A percentile compares a stretch with the other conserved stretches of the same genome.
phyloP scores from a whole-genome alignment of 64 coral and sea anemone genomes.

The Hydrozoanthus tunicans region DNA sequence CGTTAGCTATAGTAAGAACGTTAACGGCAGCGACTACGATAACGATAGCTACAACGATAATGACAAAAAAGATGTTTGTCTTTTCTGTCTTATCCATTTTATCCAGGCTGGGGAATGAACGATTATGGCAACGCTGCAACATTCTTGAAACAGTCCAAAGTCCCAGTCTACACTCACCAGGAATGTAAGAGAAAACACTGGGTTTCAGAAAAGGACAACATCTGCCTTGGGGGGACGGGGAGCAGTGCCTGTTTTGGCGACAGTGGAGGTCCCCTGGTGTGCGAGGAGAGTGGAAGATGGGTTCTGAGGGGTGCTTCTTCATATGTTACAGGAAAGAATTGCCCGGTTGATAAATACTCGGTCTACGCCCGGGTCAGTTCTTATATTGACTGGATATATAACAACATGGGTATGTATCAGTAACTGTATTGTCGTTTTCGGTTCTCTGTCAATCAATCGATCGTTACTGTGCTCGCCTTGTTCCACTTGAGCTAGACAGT shows the following conservation, averaged over 20 bases:
- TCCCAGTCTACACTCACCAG: slow-evolving; percentile 5
- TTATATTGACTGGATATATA: too few relatives aligned
- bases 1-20: too few relatives aligned
- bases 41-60: too few relatives aligned
- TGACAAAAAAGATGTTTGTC: too few relatives aligned
- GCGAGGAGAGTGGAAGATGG: neutral
- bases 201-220: slow-evolving; percentile 18
- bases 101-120: slow-evolving; percentile 1
- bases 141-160: neutral
- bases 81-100: too few relatives aligned
- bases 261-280: neutral
- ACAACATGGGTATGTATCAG: too few relatives aligned
- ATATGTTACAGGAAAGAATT: neutral
- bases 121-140: neutral
- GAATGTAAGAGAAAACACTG: slow-evolving; percentile 2
- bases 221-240: neutral
- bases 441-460: too few relatives aligned
- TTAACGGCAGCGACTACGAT: too few relatives aligned
- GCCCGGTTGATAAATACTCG: slow-evolving; percentile 21
- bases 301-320: neutral
- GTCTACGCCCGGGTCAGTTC: slow-evolving; percentile 4
- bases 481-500: too few relatives aligned
- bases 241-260: neutral
- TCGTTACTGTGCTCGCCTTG: too few relatives aligned
- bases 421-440: too few relatives aligned